These are phyloP conservation scores for Drosophila greeni DNA, from an alignment of 2,888 invertebrate genomes.

Conservation along the genomic window DNA sequence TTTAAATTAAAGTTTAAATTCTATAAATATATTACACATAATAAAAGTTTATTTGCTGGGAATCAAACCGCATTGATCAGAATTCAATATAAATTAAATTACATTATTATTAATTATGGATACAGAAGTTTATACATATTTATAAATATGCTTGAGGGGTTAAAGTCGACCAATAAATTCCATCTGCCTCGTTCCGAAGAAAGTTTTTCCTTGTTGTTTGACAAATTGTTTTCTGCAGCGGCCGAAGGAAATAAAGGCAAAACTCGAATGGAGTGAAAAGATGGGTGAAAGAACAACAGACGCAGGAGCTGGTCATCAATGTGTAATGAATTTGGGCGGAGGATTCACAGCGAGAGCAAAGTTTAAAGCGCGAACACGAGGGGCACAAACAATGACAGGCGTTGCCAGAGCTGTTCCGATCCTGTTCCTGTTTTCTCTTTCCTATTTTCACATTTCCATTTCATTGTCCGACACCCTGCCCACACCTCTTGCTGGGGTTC, in stretches of 20 bases:
- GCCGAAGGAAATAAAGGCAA: constrained; percentile 38
- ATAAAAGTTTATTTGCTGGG: background rate
- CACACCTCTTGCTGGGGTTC: background rate
- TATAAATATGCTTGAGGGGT: background rate
- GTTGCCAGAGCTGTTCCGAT: constrained; percentile 17
- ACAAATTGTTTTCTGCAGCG: constrained; percentile 60
- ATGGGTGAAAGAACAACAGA: background rate
- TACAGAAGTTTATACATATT: too few relatives aligned
- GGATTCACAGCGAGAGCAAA: constrained; percentile 42
- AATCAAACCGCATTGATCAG: too few relatives aligned
- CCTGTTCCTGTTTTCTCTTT: constrained; percentile 16
- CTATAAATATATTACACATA: background rate
- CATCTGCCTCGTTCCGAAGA: constrained; percentile 8
- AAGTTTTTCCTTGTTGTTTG: constrained; percentile 52
- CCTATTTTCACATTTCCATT: constrained; percentile 23
- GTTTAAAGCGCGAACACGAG: constrained; percentile 54
- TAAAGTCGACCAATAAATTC: constrained; percentile 6
- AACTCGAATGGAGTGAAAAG: constrained; percentile 33
- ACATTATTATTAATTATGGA: too few relatives aligned
- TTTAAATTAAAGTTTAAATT: background rate
- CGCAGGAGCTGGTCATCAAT: constrained; percentile 38
- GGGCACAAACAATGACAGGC: constrained; percentile 42
- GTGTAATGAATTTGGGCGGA: constrained; percentile 38
- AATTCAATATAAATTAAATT: too few relatives aligned
- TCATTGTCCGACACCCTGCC: constrained; percentile 5